These are phyloP conservation scores for Mactromeris polynyma DNA, from an alignment of 2,888 invertebrate genomes.

Conservation along the genomic window DNA sequence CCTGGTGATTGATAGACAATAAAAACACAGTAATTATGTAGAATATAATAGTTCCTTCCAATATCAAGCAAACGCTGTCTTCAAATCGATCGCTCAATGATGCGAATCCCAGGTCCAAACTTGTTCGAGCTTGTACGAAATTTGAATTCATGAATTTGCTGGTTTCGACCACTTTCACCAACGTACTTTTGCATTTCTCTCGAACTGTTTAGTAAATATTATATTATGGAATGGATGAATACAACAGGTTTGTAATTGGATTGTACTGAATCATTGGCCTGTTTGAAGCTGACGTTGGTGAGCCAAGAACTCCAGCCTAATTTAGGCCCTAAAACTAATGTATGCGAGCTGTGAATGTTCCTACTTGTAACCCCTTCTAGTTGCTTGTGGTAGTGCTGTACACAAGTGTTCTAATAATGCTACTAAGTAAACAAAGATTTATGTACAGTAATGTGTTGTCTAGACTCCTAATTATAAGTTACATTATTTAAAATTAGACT, in stretches of 20 bases:
- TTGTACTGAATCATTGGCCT: neutral
- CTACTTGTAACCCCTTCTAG: too few species aligned
- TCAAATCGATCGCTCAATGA: neutral
- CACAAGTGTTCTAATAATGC: too few species aligned
- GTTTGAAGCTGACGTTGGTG: too few species aligned
- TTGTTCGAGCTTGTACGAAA: constrained; percentile 29
- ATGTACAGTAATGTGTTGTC: too few species aligned
- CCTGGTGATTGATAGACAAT: neutral
- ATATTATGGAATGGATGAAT: constrained; percentile 69
- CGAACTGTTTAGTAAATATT: neutral
- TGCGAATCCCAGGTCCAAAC: constrained; percentile 20
- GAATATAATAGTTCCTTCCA: neutral
- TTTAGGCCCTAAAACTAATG: too few species aligned
- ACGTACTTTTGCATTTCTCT: neutral
- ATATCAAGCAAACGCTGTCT: neutral
- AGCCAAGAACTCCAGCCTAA: too few species aligned
- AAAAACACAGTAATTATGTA: neutral
- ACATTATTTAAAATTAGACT: too few species aligned
- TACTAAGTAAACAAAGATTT: too few species aligned
- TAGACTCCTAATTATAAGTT: too few species aligned
- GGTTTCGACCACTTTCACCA: neutral
- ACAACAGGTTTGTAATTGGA: constrained; percentile 50
- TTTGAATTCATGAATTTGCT: neutral
- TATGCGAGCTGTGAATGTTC: too few species aligned
- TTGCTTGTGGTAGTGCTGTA: too few species aligned